Conservation (phyloP, 2,888 invertebrate species). For the Ernsta delagoae region DNA sequence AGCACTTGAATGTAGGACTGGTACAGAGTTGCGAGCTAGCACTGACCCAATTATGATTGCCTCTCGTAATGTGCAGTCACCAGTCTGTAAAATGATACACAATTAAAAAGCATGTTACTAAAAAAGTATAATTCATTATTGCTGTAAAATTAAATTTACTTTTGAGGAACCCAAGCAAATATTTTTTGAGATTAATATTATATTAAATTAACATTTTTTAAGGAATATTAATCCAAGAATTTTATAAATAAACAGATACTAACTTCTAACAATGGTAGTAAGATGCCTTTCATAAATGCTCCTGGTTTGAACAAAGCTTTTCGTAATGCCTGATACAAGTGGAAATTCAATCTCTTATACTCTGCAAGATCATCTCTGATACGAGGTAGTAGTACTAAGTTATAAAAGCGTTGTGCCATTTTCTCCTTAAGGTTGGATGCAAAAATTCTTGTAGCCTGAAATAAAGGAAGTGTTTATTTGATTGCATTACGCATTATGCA, state of each 20-base stretch:
- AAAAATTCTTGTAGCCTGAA: slow-evolving; percentile 95
- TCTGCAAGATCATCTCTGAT: slow-evolving; percentile 98
- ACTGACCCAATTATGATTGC: slow-evolving; percentile 98
- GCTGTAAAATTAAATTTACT: background rate
- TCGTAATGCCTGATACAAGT: slow-evolving; percentile 96
- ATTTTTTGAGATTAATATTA: too few relatives aligned
- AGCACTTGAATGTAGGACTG: slow-evolving; percentile 97
- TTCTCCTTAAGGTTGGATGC: slow-evolving; percentile 98
- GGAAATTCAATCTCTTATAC: slow-evolving; percentile 97
- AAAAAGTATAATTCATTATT: background rate
- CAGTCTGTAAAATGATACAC: slow-evolving; percentile 85
- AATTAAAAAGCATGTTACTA: background rate
- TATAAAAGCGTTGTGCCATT: slow-evolving; percentile 97
- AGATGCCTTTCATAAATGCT: slow-evolving; percentile 98
- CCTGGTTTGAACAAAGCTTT: slow-evolving; percentile 98
- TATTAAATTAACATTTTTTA: too few relatives aligned
- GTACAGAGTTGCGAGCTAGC: slow-evolving; percentile 95
- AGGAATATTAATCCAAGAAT: too few relatives aligned
- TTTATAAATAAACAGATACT: slow-evolving; percentile 37
- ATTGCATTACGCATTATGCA: too few relatives aligned
- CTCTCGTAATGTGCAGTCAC: slow-evolving; percentile 97
- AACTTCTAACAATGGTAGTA: slow-evolving; percentile 89
- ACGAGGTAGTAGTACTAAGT: slow-evolving; percentile 95
- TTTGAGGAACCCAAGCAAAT: too few relatives aligned
- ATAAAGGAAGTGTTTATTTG: background rate